Percentiles rank a stretch among this genome's conserved stretches.
phyloP scores from a whole-genome alignment of 2,113 vertebrate species.

The Oxyura jamaicensis region DNA sequence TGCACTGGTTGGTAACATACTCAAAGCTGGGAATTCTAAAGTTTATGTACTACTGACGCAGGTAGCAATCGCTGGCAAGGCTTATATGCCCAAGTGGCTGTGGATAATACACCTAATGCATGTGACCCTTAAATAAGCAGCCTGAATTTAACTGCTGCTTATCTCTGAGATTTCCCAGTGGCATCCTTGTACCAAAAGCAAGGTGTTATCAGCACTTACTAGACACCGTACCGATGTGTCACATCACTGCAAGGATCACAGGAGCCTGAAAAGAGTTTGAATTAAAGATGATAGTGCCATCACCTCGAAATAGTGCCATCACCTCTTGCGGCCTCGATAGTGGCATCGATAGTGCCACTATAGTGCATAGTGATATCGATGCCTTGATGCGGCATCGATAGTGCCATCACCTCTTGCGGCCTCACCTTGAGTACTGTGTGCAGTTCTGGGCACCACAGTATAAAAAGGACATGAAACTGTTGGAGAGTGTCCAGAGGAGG shows the following conservation, averaged over 20 bases:
- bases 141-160: neutral
- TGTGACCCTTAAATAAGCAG: neutral
- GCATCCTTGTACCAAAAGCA: neutral
- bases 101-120: neutral
- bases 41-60: neutral
- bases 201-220: neutral
- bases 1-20: neutral
- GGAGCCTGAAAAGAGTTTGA: neutral
- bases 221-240: neutral
- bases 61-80: neutral
- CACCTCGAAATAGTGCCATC: no score
- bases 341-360: no score
- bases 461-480: no score
- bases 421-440: no score
- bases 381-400: no score
- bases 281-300: neutral
- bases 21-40: neutral
- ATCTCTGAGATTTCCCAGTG: neutral
- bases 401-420: no score
- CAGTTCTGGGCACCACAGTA: no score
- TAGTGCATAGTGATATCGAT: no score
- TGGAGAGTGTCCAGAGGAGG: no score
- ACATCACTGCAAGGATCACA: neutral
- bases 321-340: no score
- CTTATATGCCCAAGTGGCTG: neutral